Evolutionary conservation across 2,113 vertebrate genomes (phyloP).

Genomic region (Lutjanus erythropterus): DNA sequence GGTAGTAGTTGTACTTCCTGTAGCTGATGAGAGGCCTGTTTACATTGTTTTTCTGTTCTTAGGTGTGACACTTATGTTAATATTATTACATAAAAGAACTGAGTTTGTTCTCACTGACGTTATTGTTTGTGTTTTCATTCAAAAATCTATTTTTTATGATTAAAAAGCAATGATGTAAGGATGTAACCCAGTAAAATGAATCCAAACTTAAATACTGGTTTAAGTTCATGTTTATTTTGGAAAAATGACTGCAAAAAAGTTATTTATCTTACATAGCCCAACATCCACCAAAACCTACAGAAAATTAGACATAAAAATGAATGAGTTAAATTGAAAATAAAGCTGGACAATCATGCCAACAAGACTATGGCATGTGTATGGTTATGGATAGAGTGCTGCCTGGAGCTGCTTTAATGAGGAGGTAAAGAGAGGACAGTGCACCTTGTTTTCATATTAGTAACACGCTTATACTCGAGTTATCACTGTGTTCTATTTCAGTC

Average conservation of each 20-base stretch:
- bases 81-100: background rate
- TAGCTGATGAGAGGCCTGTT: background rate
- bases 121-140: background rate
- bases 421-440: no score
- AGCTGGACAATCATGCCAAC: background rate
- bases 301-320: background rate
- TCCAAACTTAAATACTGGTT: background rate
- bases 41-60: background rate
- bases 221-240: background rate
- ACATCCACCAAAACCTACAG: background rate
- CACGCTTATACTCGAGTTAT: no score
- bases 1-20: background rate
- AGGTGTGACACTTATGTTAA: background rate
- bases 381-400: no score
- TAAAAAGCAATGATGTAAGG: no score
- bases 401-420: no score
- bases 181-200: constrained; percentile 1
- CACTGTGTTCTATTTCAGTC: no score
- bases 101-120: background rate
- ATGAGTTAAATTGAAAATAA: background rate
- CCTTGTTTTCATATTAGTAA: no score
- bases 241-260: no score
- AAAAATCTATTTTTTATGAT: no score
- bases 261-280: no score
- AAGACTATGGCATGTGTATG: no score